These are phyloP conservation scores for Protaetia brevitarsis DNA, from an alignment of 1,140 invertebrate species.

Conservation along the genomic window DNA sequence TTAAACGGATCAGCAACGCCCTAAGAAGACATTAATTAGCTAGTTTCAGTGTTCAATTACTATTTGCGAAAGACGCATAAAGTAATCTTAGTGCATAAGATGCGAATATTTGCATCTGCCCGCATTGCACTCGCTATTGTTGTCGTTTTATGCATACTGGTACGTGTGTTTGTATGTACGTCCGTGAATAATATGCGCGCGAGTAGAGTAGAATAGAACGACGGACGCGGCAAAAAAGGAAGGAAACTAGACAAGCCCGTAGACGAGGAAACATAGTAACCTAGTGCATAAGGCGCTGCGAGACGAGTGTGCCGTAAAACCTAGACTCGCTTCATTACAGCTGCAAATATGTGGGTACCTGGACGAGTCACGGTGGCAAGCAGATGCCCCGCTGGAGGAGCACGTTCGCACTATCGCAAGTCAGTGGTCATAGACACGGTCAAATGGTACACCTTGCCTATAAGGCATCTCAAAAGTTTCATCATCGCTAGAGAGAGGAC, in stretches of 20 bases:
- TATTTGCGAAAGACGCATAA: background rate
- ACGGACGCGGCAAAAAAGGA: background rate
- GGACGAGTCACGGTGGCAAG: background rate
- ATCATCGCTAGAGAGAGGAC: background rate
- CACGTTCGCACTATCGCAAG: background rate
- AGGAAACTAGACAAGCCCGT: background rate
- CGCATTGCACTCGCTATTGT: constrained; percentile 5
- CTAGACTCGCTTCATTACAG: constrained; percentile 9
- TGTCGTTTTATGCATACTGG: constrained; percentile 3
- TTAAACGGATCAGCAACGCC: background rate
- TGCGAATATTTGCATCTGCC: constrained; percentile 7
- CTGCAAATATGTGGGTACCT: constrained; percentile 21
- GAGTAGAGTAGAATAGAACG: background rate
- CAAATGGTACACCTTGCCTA: background rate
- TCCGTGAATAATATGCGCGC: background rate
- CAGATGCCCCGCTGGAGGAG: background rate
- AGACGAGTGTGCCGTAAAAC: background rate
- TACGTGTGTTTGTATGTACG: background rate
- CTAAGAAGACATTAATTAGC: background rate
- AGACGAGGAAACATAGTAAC: constrained; percentile 20
- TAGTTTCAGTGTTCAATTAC: background rate
- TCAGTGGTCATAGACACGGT: background rate
- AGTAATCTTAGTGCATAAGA: background rate
- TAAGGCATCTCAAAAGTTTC: background rate
- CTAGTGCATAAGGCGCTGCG: constrained; percentile 11